A percentile compares a stretch with the other conserved stretches of the same genome.
These are phyloP conservation scores for Gryllus longicercus DNA, from an alignment of 2,888 invertebrate genomes.

Conservation along the genomic window DNA sequence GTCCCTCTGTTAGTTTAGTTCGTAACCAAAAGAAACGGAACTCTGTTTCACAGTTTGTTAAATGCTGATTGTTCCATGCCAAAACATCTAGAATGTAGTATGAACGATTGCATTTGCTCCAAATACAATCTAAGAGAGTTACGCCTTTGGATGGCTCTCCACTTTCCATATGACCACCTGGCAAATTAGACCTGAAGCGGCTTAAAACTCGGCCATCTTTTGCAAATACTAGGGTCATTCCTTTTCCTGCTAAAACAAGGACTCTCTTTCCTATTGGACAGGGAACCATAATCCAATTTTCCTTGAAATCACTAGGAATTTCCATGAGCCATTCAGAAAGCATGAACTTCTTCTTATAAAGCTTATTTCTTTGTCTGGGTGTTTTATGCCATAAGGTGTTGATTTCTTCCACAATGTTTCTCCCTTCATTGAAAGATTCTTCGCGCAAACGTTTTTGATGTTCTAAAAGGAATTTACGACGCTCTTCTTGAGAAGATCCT, in stretches of 20 bases:
- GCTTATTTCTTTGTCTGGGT: slow-evolving; percentile 21
- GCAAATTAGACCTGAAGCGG: slow-evolving; percentile 27
- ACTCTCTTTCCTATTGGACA: slow-evolving; percentile 82
- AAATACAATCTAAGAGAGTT: slow-evolving; percentile 83
- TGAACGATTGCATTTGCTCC: slow-evolving; percentile 55
- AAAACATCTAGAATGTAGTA: slow-evolving; percentile 81
- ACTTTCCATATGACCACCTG: slow-evolving; percentile 42
- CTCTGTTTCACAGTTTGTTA: slow-evolving; percentile 74
- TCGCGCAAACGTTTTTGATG: background rate
- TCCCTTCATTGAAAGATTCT: background rate
- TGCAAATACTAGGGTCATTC: slow-evolving; percentile 11
- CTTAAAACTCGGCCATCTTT: slow-evolving; percentile 19
- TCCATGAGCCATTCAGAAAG: slow-evolving; percentile 91
- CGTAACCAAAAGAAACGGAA: slow-evolving; percentile 83
- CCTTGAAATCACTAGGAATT: slow-evolving; percentile 69
- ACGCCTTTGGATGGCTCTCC: slow-evolving; percentile 46
- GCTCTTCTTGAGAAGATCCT: background rate
- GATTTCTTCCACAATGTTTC: background rate
- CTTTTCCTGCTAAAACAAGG: slow-evolving; percentile 74
- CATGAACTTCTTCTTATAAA: slow-evolving; percentile 64
- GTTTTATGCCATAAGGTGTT: background rate
- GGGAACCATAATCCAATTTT: slow-evolving; percentile 69
- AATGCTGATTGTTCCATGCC: slow-evolving; percentile 71
- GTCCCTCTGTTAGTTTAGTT: slow-evolving; percentile 66
- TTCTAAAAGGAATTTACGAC: background rate